A percentile compares a stretch with the other conserved stretches of the same genome.
Evolutionary conservation across 2,888 invertebrate species (phyloP).

Genomic region (Plagodis pulveraria): DNA sequence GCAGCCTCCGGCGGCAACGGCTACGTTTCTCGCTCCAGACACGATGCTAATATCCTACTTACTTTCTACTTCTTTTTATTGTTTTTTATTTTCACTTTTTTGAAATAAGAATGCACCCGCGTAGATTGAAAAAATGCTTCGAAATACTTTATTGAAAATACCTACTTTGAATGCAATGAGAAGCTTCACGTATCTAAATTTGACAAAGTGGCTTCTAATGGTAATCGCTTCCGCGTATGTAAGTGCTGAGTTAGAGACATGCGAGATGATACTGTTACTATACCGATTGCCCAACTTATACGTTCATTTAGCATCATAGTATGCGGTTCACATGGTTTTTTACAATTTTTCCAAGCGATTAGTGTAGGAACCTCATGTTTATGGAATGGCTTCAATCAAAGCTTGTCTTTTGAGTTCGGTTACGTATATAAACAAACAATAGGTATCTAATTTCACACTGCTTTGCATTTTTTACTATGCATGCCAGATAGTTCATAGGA

Average conservation of each 20-base stretch:
- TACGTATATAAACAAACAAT: constrained; percentile 58
- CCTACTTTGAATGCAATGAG: constrained; percentile 67
- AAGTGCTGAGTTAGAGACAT: constrained; percentile 72
- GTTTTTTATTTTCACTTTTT: constrained; percentile 71
- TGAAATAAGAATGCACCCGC: constrained; percentile 81
- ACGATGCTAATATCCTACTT: constrained; percentile 79
- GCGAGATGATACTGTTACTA: constrained; percentile 51
- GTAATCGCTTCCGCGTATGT: constrained; percentile 76
- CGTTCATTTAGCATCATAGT: constrained; percentile 74
- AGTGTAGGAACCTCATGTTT: constrained; percentile 63
- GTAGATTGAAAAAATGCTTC: constrained; percentile 78
- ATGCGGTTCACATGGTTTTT: constrained; percentile 72
- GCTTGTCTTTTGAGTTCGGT: constrained; percentile 77
- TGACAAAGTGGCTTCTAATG: constrained; percentile 74
- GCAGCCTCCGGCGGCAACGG: constrained; percentile 71
- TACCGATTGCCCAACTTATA: constrained; percentile 62
- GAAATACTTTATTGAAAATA: constrained; percentile 61
- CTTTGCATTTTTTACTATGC: constrained; percentile 84
- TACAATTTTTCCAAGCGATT: constrained; percentile 60
- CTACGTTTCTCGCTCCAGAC: constrained; percentile 79
- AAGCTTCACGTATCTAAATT: constrained; percentile 72
- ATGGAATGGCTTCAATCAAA: constrained; percentile 81
- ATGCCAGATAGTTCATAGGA: constrained; percentile 80
- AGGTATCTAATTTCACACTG: constrained; percentile 68
- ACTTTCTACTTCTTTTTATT: constrained; percentile 78